Conservation (phyloP, 2,888 invertebrate genomes). For the Drosophila mulleri region DNA sequence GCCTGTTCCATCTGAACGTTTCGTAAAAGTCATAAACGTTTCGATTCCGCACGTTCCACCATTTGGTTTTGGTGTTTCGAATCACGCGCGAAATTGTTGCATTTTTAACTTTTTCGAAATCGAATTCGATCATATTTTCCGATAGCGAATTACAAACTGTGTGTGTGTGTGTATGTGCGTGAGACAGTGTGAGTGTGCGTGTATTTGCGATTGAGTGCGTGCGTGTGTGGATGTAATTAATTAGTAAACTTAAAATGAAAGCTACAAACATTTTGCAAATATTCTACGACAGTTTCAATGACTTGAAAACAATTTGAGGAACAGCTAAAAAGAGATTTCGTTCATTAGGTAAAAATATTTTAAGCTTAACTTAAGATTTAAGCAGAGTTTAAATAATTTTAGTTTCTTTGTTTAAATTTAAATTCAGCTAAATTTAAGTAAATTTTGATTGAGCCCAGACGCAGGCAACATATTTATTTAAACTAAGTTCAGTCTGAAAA, state of each 20-base stretch:
- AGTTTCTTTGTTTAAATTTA: background rate
- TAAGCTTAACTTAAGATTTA: background rate
- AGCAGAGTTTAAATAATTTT: background rate
- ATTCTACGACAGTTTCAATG: too few relatives aligned
- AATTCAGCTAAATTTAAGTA: background rate
- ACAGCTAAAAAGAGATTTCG: background rate
- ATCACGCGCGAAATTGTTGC: constrained; percentile 25
- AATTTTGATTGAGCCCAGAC: constrained; percentile 1
- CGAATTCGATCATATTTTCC: background rate
- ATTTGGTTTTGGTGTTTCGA: constrained; percentile 28
- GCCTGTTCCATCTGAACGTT: constrained; percentile 3
- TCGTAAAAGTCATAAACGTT: constrained; percentile 13
- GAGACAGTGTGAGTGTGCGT: background rate
- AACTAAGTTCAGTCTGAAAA: constrained; percentile 3
- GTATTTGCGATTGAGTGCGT: background rate
- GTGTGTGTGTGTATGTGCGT: background rate
- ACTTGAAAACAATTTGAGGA: background rate
- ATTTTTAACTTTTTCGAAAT: constrained; percentile 13
- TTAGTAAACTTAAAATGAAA: background rate
- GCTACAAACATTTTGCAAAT: background rate
- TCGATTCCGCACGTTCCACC: constrained; percentile 34
- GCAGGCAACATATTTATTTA: constrained; percentile 11
- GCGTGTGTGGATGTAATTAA: background rate
- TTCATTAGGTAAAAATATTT: background rate
- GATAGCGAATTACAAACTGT: constrained; percentile 4